phyloP scores from a whole-genome alignment of 2,888 invertebrate species.

The Zygaena filipendulae region DNA sequence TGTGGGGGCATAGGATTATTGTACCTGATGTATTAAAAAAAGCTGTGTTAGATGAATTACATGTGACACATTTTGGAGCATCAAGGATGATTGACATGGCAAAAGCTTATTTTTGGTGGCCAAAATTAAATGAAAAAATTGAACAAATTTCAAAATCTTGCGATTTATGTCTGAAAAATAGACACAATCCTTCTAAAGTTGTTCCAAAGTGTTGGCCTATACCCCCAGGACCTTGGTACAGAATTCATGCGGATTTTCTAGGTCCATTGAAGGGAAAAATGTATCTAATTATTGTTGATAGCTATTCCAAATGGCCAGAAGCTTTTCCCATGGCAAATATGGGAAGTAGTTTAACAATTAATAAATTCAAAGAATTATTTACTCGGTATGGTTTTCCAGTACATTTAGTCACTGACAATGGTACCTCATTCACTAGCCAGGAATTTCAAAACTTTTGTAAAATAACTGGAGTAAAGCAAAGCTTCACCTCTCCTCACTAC shows the following conservation, averaged over 20 bases:
- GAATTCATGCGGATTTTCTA: conserved; percentile 12
- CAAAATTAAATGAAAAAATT: conserved; percentile 8
- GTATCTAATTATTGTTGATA: conserved; percentile 10
- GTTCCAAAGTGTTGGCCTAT: conserved; percentile 7
- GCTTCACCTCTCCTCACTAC: conserved; percentile 13
- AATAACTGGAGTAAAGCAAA: conserved; percentile 9
- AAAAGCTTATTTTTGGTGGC: conserved; percentile 14
- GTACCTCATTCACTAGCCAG: conserved; percentile 12
- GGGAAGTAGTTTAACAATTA: conserved; percentile 6
- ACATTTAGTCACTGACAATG: conserved; percentile 18
- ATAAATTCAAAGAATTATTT: conserved; percentile 15
- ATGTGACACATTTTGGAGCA: conserved; percentile 10
- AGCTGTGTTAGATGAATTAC: conserved; percentile 6
- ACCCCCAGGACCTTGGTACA: conserved; percentile 9
- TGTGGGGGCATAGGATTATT: conserved; percentile 11
- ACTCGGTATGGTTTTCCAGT: conserved; percentile 12
- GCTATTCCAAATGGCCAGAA: conserved; percentile 11
- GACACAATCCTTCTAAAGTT: conserved; percentile 5
- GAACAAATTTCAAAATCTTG: conserved; percentile 5
- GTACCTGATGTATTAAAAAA: conserved; percentile 5
- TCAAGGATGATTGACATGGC: conserved; percentile 11
- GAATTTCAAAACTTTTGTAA: conserved; percentile 16
- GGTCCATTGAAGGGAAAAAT: conserved; percentile 10
- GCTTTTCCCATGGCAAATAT: conserved; percentile 12
- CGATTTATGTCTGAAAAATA: conserved; percentile 5